Evolutionary conservation across 2,888 invertebrate species (phyloP), one percentile per base, ranked within the genome.

Genomic region (Calliopum simillimum): DNA sequence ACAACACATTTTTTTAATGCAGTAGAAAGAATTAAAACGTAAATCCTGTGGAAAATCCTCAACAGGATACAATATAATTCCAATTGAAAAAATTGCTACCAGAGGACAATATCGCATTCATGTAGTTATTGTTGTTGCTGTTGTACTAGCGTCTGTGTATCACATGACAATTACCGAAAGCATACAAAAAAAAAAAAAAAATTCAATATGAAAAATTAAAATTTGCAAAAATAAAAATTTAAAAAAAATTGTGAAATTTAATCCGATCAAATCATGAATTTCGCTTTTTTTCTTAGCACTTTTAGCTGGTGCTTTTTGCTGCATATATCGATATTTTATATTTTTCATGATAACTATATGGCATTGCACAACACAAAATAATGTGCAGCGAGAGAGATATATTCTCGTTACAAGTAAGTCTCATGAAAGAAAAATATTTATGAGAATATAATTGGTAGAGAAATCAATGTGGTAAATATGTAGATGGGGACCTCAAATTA

Each of bases 131-230:
- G 65, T 11, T 59, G 53, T 55, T 2, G 25, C 12, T 41, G 47
- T 61, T 58, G 72, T 72, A 75, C 73, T 71, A 74, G 70, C 76
- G 75, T 74, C 71, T 73, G 61, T 77, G 76, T 77, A 77, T 73
- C 76, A 77, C 76, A 78, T 75, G 73, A 72, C 74, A 76, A 76
- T 78, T 75, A 77, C 75, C 67, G 55, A 59, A 44, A 25, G 4
- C 5, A 21, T 5, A 44, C 4, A 8, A 59, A 43, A 8, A 59
- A 43, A 16, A 43, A 21, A 13, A 61, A 21, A 14, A 59, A 43
- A 16, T 16, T 12, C 33, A 49, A 16, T 33, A 49, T 53, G 14
- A 23, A 53, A 23, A 23, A 25, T n/a, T 43, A 51, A 53, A 64
- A 21, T 51, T 41, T 23, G 8, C 51, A 33, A 53, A 41, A 47